Evolutionary conservation across 2,797 vertebrate species (phyloP), one percentile per base, ranked within the genome.

Genomic region (Helostoma temminkii): DNA sequence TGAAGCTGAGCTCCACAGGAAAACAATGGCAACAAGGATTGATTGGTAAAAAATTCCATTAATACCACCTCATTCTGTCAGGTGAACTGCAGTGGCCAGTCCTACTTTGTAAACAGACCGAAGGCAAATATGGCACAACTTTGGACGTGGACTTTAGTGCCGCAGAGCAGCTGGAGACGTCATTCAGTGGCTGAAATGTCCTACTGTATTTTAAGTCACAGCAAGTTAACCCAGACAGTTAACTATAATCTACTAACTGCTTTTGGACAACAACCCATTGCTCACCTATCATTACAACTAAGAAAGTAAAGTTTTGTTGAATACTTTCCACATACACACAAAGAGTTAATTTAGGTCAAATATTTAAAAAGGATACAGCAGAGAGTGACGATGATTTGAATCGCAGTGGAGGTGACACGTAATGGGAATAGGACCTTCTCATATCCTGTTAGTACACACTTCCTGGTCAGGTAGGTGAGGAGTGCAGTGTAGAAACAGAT

Each of bases 331-430:
- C 39, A 26, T 18, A 25, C 6, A 59, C 19, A 66, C 30, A 34
- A 3, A 12, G 4, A 28, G 1, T 10, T n/a, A 15, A 26, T 26
- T 41, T 24, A 12, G 14, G 14, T 28, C 2, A 3, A 14, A 9
- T 21, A 30, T 56, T 43, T 19, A 19, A 39, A 75, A 89, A 95
- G 93, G 94, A 95, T 95, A 95, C 94, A 94, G 84, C 90, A 67
- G 73, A 93, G 70, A 69, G 94, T 95, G 64, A 84, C 57, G 2
- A 77, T 36, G 78, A 69, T 19, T 76, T 95, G 94, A 41, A 85
- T 1, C 21, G 59, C 37, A 10, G 92, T 83, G 41, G 74, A 89
- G 47, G 50, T 1, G 15, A 88, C 47, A 39, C 94, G 93, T 3
- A 86, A 12, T 0, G 93, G 93, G 79, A 91, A 91, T 43, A 95